Evolutionary conservation across 2,113 vertebrate genomes (phyloP).

Genomic region (Labeo rohita): DNA sequence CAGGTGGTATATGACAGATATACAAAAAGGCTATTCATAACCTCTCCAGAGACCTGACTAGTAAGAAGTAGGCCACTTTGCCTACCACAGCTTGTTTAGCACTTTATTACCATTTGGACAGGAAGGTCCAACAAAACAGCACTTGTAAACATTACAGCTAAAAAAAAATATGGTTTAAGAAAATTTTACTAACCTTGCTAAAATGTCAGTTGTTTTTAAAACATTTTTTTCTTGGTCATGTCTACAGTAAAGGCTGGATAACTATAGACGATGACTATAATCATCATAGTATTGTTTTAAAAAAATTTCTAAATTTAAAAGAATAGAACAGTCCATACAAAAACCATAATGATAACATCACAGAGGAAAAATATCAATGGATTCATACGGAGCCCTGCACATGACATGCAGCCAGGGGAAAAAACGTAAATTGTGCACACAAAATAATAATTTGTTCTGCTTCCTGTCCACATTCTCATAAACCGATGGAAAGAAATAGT

Average conservation of each 20-base stretch:
- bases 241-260: background rate
- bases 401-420: too few relatives aligned
- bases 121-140: background rate
- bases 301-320: background rate
- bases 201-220: too few relatives aligned
- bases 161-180: too few relatives aligned
- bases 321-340: background rate
- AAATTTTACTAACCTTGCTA: background rate
- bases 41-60: slow-evolving; percentile 2
- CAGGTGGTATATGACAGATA: slow-evolving; percentile 20
- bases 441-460: too few relatives aligned
- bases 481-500: too few relatives aligned
- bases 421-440: too few relatives aligned
- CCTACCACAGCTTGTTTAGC: slow-evolving; percentile 11
- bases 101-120: slow-evolving; percentile 2
- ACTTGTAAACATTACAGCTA: background rate
- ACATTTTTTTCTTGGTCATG: background rate
- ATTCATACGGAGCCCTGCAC: too few relatives aligned
- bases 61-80: slow-evolving; percentile 5
- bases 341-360: background rate
- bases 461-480: too few relatives aligned
- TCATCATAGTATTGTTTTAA: background rate
- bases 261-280: background rate
- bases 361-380: background rate
- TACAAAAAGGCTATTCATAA: slow-evolving; percentile 19